Percentiles rank a stretch among this genome's conserved stretches.
Conservation (phyloP, 2,888 invertebrate genomes). For the Eupithecia centaureata region DNA sequence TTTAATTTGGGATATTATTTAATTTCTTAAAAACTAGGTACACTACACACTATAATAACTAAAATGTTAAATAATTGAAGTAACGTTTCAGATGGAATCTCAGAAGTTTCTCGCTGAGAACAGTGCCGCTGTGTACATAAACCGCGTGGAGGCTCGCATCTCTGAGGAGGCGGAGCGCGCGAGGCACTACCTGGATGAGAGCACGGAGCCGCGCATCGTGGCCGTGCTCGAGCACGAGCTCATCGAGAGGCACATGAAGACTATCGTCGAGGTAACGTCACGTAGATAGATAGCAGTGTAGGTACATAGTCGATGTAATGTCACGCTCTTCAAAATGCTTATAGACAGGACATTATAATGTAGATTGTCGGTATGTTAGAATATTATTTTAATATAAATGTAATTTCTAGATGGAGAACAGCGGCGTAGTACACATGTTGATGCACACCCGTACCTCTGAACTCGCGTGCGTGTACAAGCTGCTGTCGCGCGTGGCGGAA, state of each 20-base stretch:
- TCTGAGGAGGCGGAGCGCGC: conserved; percentile 99
- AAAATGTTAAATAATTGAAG: no score
- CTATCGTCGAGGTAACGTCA: conserved; percentile 78
- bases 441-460: conserved; percentile 98
- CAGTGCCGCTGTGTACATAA: conserved; percentile 99
- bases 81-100: conserved; percentile 94
- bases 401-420: conserved; percentile 95
- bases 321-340: no score
- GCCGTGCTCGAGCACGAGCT: conserved; percentile 98
- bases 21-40: no score
- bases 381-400: no score
- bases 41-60: no score
- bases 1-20: no score
- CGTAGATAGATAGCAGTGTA: no score
- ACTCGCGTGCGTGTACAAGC: conserved; percentile 98
- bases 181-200: conserved; percentile 98
- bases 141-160: conserved; percentile 98
- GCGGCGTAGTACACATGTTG: conserved; percentile 99
- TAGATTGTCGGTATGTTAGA: no score
- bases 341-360: no score
- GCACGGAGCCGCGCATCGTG: conserved; percentile 97
- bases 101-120: conserved; percentile 99
- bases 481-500: conserved; percentile 95
- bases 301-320: no score
- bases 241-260: conserved; percentile 99